Percentiles rank a stretch among this genome's conserved stretches.
Evolutionary conservation across 1,140 invertebrate genomes (phyloP).

Genomic region (Achatina immaculata): DNA sequence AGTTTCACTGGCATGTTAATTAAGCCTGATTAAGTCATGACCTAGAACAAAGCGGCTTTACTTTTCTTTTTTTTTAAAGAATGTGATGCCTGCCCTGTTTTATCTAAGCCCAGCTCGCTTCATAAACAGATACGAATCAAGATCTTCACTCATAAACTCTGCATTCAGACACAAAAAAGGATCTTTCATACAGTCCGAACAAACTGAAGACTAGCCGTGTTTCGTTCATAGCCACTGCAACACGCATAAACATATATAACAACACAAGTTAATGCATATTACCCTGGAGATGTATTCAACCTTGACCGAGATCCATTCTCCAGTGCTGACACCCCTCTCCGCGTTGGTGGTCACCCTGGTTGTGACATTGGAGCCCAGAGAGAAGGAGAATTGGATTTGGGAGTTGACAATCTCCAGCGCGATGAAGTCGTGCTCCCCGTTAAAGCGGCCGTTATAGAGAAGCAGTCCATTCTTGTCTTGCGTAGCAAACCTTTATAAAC

Average conservation of each 20-base stretch:
- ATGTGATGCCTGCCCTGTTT: too few relatives aligned
- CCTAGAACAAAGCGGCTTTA: too few relatives aligned
- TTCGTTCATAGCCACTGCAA: too few relatives aligned
- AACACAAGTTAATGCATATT: constrained; percentile 22
- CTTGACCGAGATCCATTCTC: constrained; percentile 92
- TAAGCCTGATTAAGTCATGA: too few relatives aligned
- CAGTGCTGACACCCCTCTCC: constrained; percentile 85
- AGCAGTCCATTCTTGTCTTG: constrained; percentile 86
- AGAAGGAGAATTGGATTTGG: constrained; percentile 89
- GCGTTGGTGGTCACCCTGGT: constrained; percentile 79
- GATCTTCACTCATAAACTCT: too few relatives aligned
- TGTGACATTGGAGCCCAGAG: constrained; percentile 81
- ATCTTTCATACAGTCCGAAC: too few relatives aligned
- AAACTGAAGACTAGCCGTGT: too few relatives aligned
- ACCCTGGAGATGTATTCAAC: constrained; percentile 90
- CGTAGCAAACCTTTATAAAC: constrained; percentile 82
- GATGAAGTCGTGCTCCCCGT: constrained; percentile 94
- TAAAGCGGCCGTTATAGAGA: constrained; percentile 95
- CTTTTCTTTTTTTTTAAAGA: too few relatives aligned
- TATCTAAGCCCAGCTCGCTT: too few relatives aligned
- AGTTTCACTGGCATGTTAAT: too few relatives aligned
- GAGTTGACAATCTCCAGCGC: constrained; percentile 86
- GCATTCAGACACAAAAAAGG: too few relatives aligned
- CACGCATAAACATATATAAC: not conserved
- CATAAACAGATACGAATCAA: too few relatives aligned